Conservation (phyloP, 2,888 invertebrate species). For the Mechanitis mazaeus region DNA sequence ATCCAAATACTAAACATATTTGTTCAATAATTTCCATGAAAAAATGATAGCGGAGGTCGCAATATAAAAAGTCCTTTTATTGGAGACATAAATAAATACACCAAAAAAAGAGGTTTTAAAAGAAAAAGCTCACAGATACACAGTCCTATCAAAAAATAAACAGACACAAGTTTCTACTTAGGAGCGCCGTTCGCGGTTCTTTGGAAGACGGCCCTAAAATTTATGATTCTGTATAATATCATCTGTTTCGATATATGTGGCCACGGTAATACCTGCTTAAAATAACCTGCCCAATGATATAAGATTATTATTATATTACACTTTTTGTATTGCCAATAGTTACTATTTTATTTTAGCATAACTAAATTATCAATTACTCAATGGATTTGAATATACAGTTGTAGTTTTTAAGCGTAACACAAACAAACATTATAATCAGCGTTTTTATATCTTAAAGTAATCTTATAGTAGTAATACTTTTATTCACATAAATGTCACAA, state of each 20-base stretch:
- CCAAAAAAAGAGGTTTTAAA: slow-evolving; percentile 49
- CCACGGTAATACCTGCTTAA: not conserved
- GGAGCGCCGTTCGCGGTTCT: slow-evolving; percentile 59
- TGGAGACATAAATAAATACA: slow-evolving; percentile 61
- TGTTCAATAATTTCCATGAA: slow-evolving; percentile 59
- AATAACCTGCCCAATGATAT: slow-evolving; percentile 2
- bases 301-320: not conserved
- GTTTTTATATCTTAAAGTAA: too few species aligned
- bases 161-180: slow-evolving; percentile 71
- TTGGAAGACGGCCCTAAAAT: slow-evolving; percentile 68
- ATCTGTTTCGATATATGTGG: slow-evolving; percentile 30
- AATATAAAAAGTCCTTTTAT: slow-evolving; percentile 64
- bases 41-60: slow-evolving; percentile 54
- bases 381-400: too few species aligned
- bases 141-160: slow-evolving; percentile 74
- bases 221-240: slow-evolving; percentile 70
- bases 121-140: slow-evolving; percentile 68
- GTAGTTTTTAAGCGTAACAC: too few species aligned
- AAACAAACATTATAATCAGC: too few species aligned
- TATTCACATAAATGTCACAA: slow-evolving; percentile 25
- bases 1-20: slow-evolving; percentile 27
- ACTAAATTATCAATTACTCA: too few species aligned
- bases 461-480: not conserved
- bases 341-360: too few species aligned
- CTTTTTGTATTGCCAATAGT: too few species aligned